Evolutionary conservation across 2,113 vertebrate species (phyloP).

Genomic region (Xenopus borealis): DNA sequence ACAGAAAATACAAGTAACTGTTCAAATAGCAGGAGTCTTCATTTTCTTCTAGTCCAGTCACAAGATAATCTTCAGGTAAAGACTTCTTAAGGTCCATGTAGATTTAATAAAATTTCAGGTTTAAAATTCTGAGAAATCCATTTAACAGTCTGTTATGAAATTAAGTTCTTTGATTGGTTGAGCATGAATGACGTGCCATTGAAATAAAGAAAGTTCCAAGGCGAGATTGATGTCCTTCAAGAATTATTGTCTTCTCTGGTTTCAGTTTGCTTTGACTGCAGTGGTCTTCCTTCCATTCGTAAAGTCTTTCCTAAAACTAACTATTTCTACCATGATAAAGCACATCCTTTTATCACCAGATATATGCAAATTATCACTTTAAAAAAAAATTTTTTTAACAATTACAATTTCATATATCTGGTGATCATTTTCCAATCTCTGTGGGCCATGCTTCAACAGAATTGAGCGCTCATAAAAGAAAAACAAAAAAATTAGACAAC

Average conservation of each 20-base stretch:
- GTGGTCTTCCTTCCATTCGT: background rate
- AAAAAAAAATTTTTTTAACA: background rate
- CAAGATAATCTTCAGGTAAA: constrained; percentile 63
- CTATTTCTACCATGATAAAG: constrained; percentile 1
- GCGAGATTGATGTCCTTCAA: constrained; percentile 3
- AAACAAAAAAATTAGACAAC: constrained; percentile 48
- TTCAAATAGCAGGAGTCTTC: constrained; percentile 63
- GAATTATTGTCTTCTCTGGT: constrained; percentile 15
- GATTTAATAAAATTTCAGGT: constrained; percentile 64
- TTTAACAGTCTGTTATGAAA: constrained; percentile 61
- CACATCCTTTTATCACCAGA: constrained; percentile 62
- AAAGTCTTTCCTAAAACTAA: background rate
- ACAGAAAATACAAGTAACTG: constrained; percentile 60
- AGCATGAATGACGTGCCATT: constrained; percentile 37
- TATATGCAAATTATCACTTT: constrained; percentile 51
- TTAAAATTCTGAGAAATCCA: constrained; percentile 60
- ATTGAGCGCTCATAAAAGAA: constrained; percentile 50
- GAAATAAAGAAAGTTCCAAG: background rate
- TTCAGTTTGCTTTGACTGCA: background rate
- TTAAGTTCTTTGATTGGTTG: constrained; percentile 62
- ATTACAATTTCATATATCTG: constrained; percentile 60
- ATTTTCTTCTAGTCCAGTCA: constrained; percentile 62
- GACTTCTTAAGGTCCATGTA: constrained; percentile 65
- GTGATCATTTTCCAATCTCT: constrained; percentile 74
- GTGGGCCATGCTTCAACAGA: constrained; percentile 61